Evolutionary conservation across 2,797 vertebrate species (phyloP).

Genomic region (Lepilemur ruficaudatus): DNA sequence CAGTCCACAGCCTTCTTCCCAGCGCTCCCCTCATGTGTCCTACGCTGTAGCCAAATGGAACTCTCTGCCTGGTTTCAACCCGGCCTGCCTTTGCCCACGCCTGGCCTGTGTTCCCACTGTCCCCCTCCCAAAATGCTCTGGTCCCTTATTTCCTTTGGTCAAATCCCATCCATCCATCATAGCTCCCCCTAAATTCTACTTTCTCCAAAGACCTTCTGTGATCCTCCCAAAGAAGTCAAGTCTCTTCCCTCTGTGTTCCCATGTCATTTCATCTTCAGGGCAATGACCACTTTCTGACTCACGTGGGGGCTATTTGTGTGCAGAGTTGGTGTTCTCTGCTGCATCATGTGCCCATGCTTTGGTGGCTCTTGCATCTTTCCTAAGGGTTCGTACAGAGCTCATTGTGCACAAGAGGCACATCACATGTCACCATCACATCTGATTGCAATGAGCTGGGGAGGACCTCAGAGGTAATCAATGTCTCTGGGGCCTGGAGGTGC

Average conservation of each 20-base stretch:
- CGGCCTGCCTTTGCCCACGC: neutral
- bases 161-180: neutral
- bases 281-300: neutral
- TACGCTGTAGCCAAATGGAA: neutral
- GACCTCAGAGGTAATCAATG: slow-evolving; percentile 20
- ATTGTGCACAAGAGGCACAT: too few species aligned
- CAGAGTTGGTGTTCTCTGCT: neutral
- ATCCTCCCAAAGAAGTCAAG: neutral
- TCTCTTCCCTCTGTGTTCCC: neutral
- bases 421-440: neutral
- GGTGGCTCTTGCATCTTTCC: neutral
- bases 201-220: neutral
- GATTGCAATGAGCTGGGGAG: neutral
- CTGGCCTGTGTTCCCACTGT: neutral
- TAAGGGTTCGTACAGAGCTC: neutral
- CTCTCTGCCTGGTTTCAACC: neutral
- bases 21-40: neutral
- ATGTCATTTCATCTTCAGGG: fast-evolving
- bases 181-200: neutral
- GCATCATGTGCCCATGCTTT: fast-evolving
- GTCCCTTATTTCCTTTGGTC: neutral
- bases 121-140: neutral
- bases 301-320: fast-evolving
- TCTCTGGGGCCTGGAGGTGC: neutral
- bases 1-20: neutral